These are phyloP conservation scores for Squalus acanthias DNA, from an alignment of 2,797 vertebrate genomes.

Conservation along the genomic window DNA sequence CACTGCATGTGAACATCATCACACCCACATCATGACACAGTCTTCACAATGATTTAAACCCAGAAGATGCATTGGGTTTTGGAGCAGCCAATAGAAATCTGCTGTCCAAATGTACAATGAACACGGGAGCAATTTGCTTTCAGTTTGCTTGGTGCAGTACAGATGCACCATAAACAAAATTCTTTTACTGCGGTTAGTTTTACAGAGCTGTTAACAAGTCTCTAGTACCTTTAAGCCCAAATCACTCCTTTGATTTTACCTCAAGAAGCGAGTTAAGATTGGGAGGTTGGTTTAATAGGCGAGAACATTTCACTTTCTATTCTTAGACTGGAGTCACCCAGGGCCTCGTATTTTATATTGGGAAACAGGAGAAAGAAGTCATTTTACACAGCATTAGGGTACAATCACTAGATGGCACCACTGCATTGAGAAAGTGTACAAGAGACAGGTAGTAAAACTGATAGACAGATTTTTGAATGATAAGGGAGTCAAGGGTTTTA, in stretches of 20 bases:
- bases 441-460: background rate
- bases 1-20: background rate
- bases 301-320: background rate
- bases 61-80: background rate
- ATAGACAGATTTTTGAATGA: too few species aligned
- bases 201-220: background rate
- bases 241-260: background rate
- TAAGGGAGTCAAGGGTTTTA: too few species aligned
- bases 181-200: background rate
- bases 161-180: background rate
- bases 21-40: background rate
- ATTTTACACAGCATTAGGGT: background rate
- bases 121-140: background rate
- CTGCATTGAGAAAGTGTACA: background rate
- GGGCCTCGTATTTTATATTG: background rate
- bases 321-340: background rate
- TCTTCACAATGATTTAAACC: background rate
- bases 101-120: background rate
- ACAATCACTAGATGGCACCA: slow-evolving; percentile 25
- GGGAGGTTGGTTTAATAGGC: background rate
- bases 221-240: background rate
- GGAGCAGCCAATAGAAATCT: background rate
- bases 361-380: background rate
- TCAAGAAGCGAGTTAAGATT: background rate
- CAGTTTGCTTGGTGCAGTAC: background rate